Base-by-base conservation (phyloP, 64 coral and sea anemone species). In the Pocillopora verrucosa region DNA sequence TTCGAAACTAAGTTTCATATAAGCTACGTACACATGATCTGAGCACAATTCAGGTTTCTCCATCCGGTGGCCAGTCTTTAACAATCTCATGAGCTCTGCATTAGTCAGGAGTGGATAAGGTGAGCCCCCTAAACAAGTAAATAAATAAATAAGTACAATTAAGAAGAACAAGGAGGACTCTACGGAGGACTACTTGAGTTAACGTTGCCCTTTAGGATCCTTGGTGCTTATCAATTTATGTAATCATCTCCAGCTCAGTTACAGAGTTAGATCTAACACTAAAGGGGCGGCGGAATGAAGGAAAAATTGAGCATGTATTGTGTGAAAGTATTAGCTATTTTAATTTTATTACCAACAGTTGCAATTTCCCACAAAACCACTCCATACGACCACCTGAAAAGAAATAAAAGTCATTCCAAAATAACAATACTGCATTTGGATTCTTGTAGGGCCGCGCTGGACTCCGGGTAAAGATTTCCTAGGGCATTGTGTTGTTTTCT, bases 11-110 rank as follows among this genome's bases (percentile, higher is more conserved):
- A 51, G 41, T 51, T 51, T 51, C 3, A 51, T 51, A 7, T 7
- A 51, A 7, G 41, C 41, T 51, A 51, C 41, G 41, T 51, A 51
- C 41, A 51, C 41, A 51, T 51, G 41, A 60, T 90, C 24, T 11
- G 69, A 19, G 30, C 88, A 90, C 15, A 79, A 60, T 20, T 90
- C 88, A 76, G 88, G 88, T 73, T 90, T 80, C 24, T 90, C 88
- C 88, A 90, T 59, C 82, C 88, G 36, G 1, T 90, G 51, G 20
- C 64, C 78, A 26, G 65, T 56, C 51, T 90, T 90, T 5, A 90
- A 58, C 1, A 58, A 45, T 20, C 61, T 67, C 65, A 90, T 36
- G 22, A 90, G 45, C 61, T 90, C 88, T 34, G 16, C 34, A 26
- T 73, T 81, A 26, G 15, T 82, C 12, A 64, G 65, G 13, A 79